Evolutionary conservation across 2,113 vertebrate genomes (phyloP), one percentile per base, ranked within the genome.

Genomic region (Peromyscus polionotus): DNA sequence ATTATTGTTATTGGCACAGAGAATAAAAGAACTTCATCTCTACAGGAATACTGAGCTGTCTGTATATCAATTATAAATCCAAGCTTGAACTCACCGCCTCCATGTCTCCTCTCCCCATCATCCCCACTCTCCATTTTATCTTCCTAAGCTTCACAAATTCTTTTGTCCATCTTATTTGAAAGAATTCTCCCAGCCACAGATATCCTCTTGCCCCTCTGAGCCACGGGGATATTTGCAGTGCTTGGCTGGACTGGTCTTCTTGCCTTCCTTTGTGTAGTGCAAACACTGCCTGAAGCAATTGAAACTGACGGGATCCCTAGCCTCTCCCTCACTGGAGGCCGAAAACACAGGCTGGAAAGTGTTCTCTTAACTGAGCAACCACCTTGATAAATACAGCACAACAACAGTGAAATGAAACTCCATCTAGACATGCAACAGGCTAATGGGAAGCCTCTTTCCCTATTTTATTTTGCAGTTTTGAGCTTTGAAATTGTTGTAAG

Each of bases 141-240:
- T 96, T 86, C 7, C 26, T 79, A 89, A 77, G 54, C 31, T 77
- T 92, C 42, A 11, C 65, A 63, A 87, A 68, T 11, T 79, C 36
- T 88, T 92, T 83, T 42, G 61, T 70, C 48, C 12, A 6, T 70
- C 85, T 92, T 77, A 45, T 91, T 88, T 95, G 70, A 73, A 54
- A 85, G 88, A 83, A 24, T 91, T 39, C 90, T 94, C 54, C 61
- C 89, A 88, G 63, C 73, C 26, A 10, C 68, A 28, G 22, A 57
- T 54, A n/a, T 48, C 9, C 19, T 61, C 72, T 91, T 93, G 51
- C 51, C 26, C 70, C 61, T 94, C 61, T 54, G 73, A 91, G 51
- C 57, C 91, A 80, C 12, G 54, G 73, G 61, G 75, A 54, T 97
- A 94, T 96, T 96, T 98, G 79, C 42, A 73, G 70, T 42, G 68